Base-by-base conservation (phyloP, 2,113 vertebrate genomes). In the Calidris pygmaea region DNA sequence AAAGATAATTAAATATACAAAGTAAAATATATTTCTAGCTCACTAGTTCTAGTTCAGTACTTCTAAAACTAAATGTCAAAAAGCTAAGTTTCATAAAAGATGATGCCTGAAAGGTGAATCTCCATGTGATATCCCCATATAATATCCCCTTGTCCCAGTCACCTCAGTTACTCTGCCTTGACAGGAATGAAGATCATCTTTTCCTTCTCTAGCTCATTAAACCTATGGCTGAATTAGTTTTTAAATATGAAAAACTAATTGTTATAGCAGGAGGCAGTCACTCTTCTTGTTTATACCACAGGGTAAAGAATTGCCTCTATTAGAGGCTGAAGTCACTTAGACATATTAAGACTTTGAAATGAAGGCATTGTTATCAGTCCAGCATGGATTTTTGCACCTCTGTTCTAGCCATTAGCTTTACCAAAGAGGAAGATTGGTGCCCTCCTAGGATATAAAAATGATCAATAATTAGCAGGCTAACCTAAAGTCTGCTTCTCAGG, bases 391-490 rank as follows among this genome's bases (percentile, higher is more conserved):
- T 95, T 71, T 63, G 24, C 32, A 74, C 29, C 72, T 93, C 45
- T 77, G 10, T 67, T 74, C 55, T 74, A 85, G 60, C 59, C 22
- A 37, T 60, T 70, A 76, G 35, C 37, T 88, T 74, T 68, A 86
- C 50, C 67, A 68, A 60, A 87, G 94, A 52, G 27, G 12, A 80
- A 67, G 68, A 50, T 0, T n/a, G 32, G n/a, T 0, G 0, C 32
- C 50, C 13, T 82, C 39, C 43, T 81, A 75, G 22, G 48, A 87
- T 23, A 73, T 35, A 48, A 79, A 94, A 91, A 34, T n/a, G 1
- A 73, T 73, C 82, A 58, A 47, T 58, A 83, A 77, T 30, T 45
- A 88, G 19, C 50, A 92, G 63, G 50, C 39, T 53, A 83, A 76
- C n/a, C 14, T n/a, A 5, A 77, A 53, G 34, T 30, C 47, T 56